Conservation (phyloP, 2,888 invertebrate genomes). For the Brachyptera risi region DNA sequence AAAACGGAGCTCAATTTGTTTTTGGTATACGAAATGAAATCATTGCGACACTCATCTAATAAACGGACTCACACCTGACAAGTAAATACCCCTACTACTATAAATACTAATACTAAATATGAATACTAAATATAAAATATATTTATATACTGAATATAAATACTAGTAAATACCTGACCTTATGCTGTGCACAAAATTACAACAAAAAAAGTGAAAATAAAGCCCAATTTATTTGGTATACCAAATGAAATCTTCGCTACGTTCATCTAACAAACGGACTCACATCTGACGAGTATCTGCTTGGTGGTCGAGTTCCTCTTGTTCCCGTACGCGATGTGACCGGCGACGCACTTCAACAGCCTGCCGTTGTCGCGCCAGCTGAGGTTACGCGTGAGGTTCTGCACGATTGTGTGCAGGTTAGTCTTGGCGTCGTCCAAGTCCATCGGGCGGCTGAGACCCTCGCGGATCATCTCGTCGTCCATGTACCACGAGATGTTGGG, state of each 20-base stretch:
- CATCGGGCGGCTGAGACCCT: constrained; percentile 54
- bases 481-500: constrained; percentile 65
- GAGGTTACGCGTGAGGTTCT: constrained; percentile 60
- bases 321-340: constrained; percentile 55
- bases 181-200: not conserved
- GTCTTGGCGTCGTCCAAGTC: constrained; percentile 50
- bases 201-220: not conserved
- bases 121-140: too few relatives aligned
- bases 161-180: not conserved
- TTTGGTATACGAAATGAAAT: too few relatives aligned
- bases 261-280: too few relatives aligned
- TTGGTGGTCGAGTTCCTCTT: constrained; percentile 42
- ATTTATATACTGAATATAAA: too few relatives aligned
- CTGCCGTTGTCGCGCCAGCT: constrained; percentile 62
- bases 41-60: too few relatives aligned
- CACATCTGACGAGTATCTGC: constrained; percentile 57
- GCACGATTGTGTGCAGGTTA: constrained; percentile 59
- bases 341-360: constrained; percentile 60
- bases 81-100: too few relatives aligned
- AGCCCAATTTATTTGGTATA: too few relatives aligned
- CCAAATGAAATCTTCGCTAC: too few relatives aligned
- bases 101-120: too few relatives aligned
- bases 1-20: too few relatives aligned
- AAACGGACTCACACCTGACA: too few relatives aligned
- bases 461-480: constrained; percentile 50